Conservation (phyloP, 2,113 vertebrate species). For the Cairina moschata region DNA sequence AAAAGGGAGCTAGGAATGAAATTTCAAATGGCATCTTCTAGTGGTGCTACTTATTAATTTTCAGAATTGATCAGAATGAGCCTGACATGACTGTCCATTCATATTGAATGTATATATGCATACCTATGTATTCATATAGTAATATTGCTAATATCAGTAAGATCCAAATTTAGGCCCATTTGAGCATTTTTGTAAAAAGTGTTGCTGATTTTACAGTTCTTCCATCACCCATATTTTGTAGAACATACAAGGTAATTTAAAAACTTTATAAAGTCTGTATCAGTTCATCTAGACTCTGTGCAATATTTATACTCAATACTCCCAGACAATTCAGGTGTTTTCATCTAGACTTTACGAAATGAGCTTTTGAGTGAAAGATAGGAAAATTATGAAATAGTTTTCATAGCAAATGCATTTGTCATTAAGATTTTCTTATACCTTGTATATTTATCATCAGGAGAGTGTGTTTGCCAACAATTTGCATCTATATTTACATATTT, state of each 20-base stretch:
- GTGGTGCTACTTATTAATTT: not conserved
- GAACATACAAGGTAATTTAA: not conserved
- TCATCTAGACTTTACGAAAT: not conserved
- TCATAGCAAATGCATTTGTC: not conserved
- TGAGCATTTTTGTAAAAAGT: not conserved
- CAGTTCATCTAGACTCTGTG: not conserved
- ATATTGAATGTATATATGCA: not conserved
- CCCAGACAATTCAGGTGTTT: not conserved
- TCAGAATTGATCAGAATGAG: not conserved
- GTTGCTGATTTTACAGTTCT: not conserved
- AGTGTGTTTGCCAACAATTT: not conserved
- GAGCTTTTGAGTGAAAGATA: not conserved
- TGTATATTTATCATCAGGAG: not conserved
- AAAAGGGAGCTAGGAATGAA: not conserved
- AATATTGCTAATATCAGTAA: not conserved
- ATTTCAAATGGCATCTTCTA: not conserved
- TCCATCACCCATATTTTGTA: not conserved
- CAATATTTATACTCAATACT: not conserved
- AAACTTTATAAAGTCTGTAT: not conserved
- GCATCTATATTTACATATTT: not conserved
- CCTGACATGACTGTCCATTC: not conserved
- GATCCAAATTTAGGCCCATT: not conserved
- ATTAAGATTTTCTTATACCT: not conserved
- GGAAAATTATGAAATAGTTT: not conserved
- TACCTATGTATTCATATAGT: not conserved